Conservation (phyloP, 2,888 invertebrate species). For the Dorcus parallelipipedus region DNA sequence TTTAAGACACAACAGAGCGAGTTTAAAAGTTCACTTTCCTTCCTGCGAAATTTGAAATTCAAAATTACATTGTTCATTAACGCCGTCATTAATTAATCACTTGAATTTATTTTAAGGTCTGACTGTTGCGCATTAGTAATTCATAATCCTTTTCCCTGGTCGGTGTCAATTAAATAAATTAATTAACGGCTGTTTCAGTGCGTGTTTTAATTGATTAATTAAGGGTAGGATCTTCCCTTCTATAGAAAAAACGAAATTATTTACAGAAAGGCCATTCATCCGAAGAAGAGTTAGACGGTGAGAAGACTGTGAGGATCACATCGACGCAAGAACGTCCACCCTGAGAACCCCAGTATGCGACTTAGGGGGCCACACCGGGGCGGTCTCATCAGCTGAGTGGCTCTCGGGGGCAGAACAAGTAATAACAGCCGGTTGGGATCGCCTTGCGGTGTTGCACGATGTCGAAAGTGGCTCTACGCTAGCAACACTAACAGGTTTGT, state of each 20-base stretch:
- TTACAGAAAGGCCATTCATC: constrained; percentile 72
- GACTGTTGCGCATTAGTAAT: too few relatives aligned
- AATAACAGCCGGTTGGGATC: constrained; percentile 98
- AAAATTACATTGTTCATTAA: too few relatives aligned
- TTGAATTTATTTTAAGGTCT: too few relatives aligned
- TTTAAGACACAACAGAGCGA: too few relatives aligned
- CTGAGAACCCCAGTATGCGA: constrained; percentile 82
- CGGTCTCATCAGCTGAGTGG: constrained; percentile 97
- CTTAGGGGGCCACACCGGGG: constrained; percentile 75
- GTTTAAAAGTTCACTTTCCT: too few relatives aligned
- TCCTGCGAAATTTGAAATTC: too few relatives aligned
- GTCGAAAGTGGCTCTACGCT: constrained; percentile 76
- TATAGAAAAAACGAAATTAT: not conserved
- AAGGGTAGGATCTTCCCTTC: not conserved
- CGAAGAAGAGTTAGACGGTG: constrained; percentile 71
- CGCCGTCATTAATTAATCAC: too few relatives aligned
- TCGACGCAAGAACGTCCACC: constrained; percentile 65
- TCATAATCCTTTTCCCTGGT: not conserved
- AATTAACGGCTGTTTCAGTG: not conserved
- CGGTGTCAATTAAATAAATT: too few relatives aligned
- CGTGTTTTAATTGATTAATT: not conserved
- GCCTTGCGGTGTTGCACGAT: constrained; percentile 92
- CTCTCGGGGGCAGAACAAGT: constrained; percentile 68
- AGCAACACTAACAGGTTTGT: constrained; percentile 73
- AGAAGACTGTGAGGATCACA: constrained; percentile 64